Percentiles rank a stretch among this genome's conserved stretches.
phyloP scores from a whole-genome alignment of 2,797 vertebrate genomes.

The Pangasius djambal region DNA sequence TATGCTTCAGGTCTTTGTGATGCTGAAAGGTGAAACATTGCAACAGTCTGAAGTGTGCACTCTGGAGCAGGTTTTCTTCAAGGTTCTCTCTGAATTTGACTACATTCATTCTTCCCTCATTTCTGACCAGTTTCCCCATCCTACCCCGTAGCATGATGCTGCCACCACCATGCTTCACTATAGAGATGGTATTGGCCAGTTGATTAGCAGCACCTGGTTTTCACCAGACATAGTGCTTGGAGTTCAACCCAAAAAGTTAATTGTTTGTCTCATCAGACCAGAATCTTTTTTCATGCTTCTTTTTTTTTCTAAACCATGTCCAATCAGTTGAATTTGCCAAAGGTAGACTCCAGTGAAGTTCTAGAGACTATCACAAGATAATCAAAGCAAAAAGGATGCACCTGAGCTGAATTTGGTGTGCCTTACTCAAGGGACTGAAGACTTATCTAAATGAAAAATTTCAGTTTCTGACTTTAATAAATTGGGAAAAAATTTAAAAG shows the following conservation, averaged over 20 bases:
- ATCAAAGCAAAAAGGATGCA: neutral
- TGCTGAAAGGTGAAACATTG: too few relatives aligned
- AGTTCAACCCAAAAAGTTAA: neutral
- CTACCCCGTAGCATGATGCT: neutral
- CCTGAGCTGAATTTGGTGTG: neutral
- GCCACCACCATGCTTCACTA: neutral
- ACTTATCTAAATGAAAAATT: neutral
- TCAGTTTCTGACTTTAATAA: neutral
- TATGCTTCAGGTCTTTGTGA: too few relatives aligned
- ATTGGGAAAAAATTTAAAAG: neutral
- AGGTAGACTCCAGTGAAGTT: neutral
- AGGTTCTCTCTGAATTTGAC: neutral
- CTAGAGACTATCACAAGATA: neutral
- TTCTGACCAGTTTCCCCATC: neutral
- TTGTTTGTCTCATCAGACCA: neutral
- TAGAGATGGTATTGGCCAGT: neutral
- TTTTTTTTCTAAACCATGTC: neutral
- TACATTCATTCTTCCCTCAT: neutral
- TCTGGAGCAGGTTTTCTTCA: neutral
- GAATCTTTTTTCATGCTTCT: neutral
- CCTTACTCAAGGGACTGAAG: neutral
- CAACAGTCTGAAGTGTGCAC: neutral
- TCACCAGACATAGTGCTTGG: neutral
- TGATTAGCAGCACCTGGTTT: neutral
- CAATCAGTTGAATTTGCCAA: neutral